Percentiles rank a stretch among this genome's conserved stretches.
Evolutionary conservation across 2,888 invertebrate genomes (phyloP).

Genomic region (Macaria notata): DNA sequence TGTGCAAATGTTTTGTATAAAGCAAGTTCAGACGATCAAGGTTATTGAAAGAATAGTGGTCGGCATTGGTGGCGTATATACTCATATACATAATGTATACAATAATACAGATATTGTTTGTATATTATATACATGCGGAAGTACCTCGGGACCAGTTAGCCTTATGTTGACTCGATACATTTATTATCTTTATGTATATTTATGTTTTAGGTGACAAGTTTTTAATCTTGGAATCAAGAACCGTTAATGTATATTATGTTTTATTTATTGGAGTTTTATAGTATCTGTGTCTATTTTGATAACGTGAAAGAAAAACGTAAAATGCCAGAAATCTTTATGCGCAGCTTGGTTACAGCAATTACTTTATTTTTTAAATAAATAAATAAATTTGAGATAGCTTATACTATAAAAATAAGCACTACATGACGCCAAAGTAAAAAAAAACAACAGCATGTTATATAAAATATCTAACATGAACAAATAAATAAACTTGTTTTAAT

Average conservation of each 20-base stretch:
- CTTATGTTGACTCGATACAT: slow-evolving; percentile 60
- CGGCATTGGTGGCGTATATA: slow-evolving; percentile 56
- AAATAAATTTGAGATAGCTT: too few species aligned
- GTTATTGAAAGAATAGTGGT: slow-evolving; percentile 67
- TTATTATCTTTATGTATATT: slow-evolving; percentile 42
- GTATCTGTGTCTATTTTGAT: too few species aligned
- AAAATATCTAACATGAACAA: too few species aligned
- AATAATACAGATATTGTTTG: slow-evolving; percentile 44
- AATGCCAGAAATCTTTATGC: too few species aligned
- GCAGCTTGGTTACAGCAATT: too few species aligned
- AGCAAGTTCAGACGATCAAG: slow-evolving; percentile 58
- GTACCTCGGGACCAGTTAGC: slow-evolving; percentile 64
- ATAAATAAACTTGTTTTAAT: too few species aligned
- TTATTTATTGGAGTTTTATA: too few species aligned
- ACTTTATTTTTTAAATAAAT: too few species aligned
- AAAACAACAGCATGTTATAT: too few species aligned
- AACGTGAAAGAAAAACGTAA: too few species aligned
- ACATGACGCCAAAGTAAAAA: too few species aligned
- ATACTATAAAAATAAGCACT: too few species aligned
- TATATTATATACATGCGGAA: slow-evolving; percentile 60
- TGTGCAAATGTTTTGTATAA: slow-evolving; percentile 31
- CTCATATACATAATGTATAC: slow-evolving; percentile 58
- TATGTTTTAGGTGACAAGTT: slow-evolving; percentile 32
- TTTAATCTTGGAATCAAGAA: slow-evolving; percentile 37
- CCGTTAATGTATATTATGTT: slow-evolving; percentile 15